These are phyloP conservation scores for Poeciliopsis occidentalis DNA, from an alignment of 2,113 vertebrate genomes.

Conservation along the genomic window DNA sequence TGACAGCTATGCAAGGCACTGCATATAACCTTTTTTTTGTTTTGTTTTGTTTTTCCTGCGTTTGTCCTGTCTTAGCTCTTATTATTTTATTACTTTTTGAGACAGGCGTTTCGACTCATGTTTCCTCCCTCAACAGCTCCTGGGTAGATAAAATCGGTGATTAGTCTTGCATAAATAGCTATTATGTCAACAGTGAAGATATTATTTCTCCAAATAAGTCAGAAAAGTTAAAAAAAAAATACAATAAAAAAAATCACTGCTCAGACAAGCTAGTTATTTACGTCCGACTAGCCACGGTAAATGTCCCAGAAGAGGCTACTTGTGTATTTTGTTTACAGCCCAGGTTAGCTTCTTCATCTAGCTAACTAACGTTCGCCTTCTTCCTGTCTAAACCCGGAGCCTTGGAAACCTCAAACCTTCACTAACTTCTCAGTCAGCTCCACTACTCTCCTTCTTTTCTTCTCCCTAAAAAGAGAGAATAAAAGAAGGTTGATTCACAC, in stretches of 20 bases:
- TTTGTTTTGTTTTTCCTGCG: background rate
- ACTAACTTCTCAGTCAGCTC: constrained; percentile 97
- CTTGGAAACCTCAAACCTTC: constrained; percentile 72
- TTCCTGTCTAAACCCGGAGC: constrained; percentile 39
- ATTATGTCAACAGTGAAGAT: constrained; percentile 35
- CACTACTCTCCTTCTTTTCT: constrained; percentile 98
- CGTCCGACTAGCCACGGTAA: background rate
- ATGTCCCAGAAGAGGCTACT: background rate
- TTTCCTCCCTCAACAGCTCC: constrained; percentile 3
- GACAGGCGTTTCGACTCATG: constrained; percentile 10
- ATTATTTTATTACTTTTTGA: background rate
- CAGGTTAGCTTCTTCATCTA: constrained; percentile 28
- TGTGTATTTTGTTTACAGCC: constrained; percentile 4
- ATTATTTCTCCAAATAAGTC: background rate
- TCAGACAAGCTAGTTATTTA: constrained; percentile 9
- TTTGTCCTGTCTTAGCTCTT: background rate
- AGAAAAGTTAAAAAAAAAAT: background rate
- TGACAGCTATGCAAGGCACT: background rate
- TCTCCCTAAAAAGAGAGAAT: constrained; percentile 97
- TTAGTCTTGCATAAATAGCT: constrained; percentile 29
- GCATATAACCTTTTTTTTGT: background rate
- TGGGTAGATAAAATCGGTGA: constrained; percentile 11
- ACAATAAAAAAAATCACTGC: background rate
- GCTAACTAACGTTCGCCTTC: constrained; percentile 42
- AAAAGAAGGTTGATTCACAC: constrained; percentile 91